Conservation (phyloP, 2,113 vertebrate genomes). For the Alaudala cheleensis region DNA sequence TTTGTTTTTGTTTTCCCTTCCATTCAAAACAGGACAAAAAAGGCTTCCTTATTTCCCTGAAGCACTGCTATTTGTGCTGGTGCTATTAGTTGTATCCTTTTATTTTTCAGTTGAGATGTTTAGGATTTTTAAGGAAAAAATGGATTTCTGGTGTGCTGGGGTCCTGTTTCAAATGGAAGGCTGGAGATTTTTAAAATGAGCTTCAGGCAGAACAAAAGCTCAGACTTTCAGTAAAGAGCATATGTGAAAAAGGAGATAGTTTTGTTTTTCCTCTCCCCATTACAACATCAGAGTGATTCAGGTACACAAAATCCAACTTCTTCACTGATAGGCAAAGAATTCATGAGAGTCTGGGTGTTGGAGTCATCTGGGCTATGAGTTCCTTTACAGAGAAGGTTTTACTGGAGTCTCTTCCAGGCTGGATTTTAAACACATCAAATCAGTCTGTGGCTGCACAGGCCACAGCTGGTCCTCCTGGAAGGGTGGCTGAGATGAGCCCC, state of each 20-base stretch:
- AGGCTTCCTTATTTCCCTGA: background rate
- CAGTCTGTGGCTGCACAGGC: background rate
- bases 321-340: background rate
- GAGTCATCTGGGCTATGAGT: background rate
- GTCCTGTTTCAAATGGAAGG: background rate
- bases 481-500: background rate
- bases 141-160: background rate
- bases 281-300: background rate
- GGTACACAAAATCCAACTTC: background rate
- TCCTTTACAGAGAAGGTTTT: background rate
- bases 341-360: background rate
- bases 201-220: background rate
- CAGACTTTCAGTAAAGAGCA: background rate
- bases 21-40: slow-evolving; percentile 6
- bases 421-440: background rate
- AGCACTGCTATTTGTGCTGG: background rate
- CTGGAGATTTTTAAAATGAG: background rate
- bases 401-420: background rate
- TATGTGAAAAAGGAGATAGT: background rate
- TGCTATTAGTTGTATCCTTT: background rate
- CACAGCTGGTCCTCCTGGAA: background rate
- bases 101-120: background rate
- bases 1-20: slow-evolving; percentile 15
- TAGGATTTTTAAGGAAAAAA: background rate
- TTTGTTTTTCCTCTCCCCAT: rapidly evolving